Evolutionary conservation across 1,140 invertebrate genomes (phyloP), one percentile per base, ranked within the genome.

Genomic region (Zaprionus lachaisei): DNA sequence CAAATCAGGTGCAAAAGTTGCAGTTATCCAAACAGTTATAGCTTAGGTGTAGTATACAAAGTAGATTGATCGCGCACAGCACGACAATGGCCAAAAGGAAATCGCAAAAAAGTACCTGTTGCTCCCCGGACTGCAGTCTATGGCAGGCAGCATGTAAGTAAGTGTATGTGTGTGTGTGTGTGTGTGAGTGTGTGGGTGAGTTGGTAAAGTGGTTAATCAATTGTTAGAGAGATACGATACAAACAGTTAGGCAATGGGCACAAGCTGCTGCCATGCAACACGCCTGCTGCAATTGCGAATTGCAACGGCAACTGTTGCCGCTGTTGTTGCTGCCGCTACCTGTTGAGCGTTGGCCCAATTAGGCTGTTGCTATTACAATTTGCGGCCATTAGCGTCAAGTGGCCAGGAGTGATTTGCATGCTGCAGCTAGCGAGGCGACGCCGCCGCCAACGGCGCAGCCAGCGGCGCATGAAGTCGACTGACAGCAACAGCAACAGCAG

Each of bases 61-160:
- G 89, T 68, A 95, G 91, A 86, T 95, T 95, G 83, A 95, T 94
- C 83, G 94, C 94, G 93, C 94, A 95, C 75, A 96, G 93, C 74
- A 95, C 93, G 93, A 95, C 92, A 85, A 95, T 94, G 93, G 95
- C 95, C 93, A 95, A 94, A 79, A 95, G 89, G 93, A 95, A 93
- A 93, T 96, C 95, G 93, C 95, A 94, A 93, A 94, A 95, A 94
- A 95, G 94, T 95, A 96, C 95, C 95, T 95, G 95, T 90, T 90
- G 91, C 68, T 92, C 91, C 93, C 95, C 95, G 93, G 95, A 95
- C 94, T 95, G 94, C 93, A 95, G 95, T 94, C 95, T 95, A 93
- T 74, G 74, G 90, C 44, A 17, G 69, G 60, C 70, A 66, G 76
- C 66, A 75, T 81, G 55, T 57, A 26, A 37, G 28, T 44, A 2